Percentiles rank a stretch among this genome's conserved stretches.
Conservation (phyloP, 2,888 invertebrate species). For the Tricholauxania praeusta region DNA sequence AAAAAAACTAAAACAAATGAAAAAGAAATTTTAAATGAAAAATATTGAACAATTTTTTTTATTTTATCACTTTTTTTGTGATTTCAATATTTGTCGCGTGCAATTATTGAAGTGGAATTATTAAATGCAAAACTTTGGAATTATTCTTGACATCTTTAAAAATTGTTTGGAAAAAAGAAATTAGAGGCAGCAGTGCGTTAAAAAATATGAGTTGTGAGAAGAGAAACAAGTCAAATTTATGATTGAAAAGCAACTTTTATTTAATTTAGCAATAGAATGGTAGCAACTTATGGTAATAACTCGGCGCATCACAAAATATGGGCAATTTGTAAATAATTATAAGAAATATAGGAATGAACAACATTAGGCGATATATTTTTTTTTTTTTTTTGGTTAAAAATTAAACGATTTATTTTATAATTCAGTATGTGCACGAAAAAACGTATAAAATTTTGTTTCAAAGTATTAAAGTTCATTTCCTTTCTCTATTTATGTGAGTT, state of each 20-base stretch:
- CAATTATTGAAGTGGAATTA: conserved; percentile 19
- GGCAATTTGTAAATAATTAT: too few relatives aligned
- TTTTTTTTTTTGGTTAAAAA: too few relatives aligned
- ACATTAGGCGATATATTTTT: too few relatives aligned
- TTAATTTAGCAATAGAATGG: too few relatives aligned
- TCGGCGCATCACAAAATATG: too few relatives aligned
- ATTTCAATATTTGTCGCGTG: conserved; percentile 13
- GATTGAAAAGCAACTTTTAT: background rate
- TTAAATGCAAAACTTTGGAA: background rate
- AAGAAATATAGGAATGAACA: too few relatives aligned
- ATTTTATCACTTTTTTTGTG: background rate
- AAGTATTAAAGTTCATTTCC: too few relatives aligned
- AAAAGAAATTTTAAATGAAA: background rate
- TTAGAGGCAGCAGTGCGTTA: background rate
- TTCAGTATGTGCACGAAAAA: too few relatives aligned
- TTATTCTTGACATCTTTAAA: background rate
- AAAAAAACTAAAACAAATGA: background rate
- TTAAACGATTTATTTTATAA: too few relatives aligned
- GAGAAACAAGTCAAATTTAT: background rate
- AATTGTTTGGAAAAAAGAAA: background rate
- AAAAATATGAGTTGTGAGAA: background rate
- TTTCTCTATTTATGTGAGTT: too few relatives aligned
- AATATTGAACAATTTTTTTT: background rate
- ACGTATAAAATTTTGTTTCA: too few relatives aligned
- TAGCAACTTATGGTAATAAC: too few relatives aligned